Evolutionary conservation across 2,113 vertebrate species (phyloP).

Genomic region (Ictalurus furcatus): DNA sequence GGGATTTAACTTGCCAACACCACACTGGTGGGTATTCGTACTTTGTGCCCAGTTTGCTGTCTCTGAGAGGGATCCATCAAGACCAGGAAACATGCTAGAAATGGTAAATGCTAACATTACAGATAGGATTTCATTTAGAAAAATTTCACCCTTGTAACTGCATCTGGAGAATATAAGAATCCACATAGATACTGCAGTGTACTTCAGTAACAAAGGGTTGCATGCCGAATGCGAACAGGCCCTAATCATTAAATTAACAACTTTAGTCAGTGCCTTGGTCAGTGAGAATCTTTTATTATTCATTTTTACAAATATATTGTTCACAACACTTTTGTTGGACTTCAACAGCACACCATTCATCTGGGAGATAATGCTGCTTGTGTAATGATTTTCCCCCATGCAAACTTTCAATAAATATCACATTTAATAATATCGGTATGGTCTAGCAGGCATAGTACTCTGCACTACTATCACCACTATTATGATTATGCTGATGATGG

Average conservation of each 20-base stretch:
- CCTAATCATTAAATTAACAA: neutral
- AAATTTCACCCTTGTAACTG: neutral
- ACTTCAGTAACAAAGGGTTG: neutral
- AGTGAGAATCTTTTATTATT: neutral
- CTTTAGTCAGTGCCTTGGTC: neutral
- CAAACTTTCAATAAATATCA: too few species aligned
- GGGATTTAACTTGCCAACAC: too few species aligned
- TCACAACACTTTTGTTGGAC: neutral
- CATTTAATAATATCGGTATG: too few species aligned
- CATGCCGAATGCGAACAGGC: too few species aligned
- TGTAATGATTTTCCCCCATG: too few species aligned
- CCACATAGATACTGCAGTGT: neutral
- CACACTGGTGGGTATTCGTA: too few species aligned
- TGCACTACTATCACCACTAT: too few species aligned
- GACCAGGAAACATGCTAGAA: too few species aligned
- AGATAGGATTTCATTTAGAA: neutral
- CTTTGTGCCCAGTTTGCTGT: too few species aligned
- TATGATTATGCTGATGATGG: rapidly evolving
- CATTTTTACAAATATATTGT: neutral
- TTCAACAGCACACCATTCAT: neutral
- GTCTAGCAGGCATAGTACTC: rapidly evolving
- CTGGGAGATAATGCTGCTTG: neutral
- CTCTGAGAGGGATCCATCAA: too few species aligned
- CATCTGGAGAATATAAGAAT: neutral
- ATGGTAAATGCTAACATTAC: neutral